Evolutionary conservation across 2,113 vertebrate species (phyloP), one percentile per base, ranked within the genome.

Genomic region (Paraplagusia blochii): DNA sequence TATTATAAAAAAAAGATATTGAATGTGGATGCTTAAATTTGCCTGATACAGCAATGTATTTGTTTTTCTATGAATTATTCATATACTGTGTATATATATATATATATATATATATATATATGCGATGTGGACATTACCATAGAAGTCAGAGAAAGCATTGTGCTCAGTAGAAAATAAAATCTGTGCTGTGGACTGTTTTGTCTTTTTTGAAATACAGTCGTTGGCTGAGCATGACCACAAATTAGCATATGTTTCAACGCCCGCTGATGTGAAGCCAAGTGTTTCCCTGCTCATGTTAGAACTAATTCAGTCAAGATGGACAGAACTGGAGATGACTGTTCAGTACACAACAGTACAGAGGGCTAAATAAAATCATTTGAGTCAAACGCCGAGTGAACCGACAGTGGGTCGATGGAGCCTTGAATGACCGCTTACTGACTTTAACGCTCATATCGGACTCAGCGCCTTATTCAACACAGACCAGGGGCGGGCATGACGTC

Each of bases 161-260:
- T 29, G 22, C 6, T 29, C 22, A 29, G 6, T 6, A 29, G 22
- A 29, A 29, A 29, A 6, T 29, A 2, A 29, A 29, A 29, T 6
- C 22, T 4, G 22, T n/a, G 58, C 74, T 69, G 65, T 53, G 69
- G 50, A 67, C 66, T 72, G 69, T 78, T 83, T 80, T 86, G 22
- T 29, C 22, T 29, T 29, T 29, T 29, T 29, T 29, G 68, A 64
- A 75, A 79, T 36, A 74, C 75, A 81, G 79, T 79, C 69, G 47
- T 3, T 63, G 70, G 14, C 22, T 85, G 22, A 29, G 22, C 3
- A 29, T 6, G 22, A 29, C 22, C 22, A 29, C 22, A 29, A 6
- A 29, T 29, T 29, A 29, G 22, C 22, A 29, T 29, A 29, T 29
- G 22, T 29, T 29, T 29, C 22, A 29, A 29, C 22, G 47, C 19